Conservation (phyloP, 2,113 vertebrate genomes). For the Propithecus coquereli region DNA sequence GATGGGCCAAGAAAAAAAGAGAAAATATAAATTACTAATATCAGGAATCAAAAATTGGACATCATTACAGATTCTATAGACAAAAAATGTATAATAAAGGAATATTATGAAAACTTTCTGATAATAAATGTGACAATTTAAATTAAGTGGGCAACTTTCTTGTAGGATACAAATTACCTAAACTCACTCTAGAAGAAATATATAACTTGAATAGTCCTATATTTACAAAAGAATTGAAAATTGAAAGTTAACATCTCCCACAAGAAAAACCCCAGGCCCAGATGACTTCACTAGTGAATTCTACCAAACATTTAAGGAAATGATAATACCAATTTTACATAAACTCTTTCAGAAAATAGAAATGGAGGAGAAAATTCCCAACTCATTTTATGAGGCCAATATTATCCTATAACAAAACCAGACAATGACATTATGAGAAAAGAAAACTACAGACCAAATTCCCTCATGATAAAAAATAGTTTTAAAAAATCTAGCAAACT, state of each 20-base stretch:
- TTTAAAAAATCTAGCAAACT: neutral
- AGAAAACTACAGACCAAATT: neutral
- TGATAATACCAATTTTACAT: neutral
- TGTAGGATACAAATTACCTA: neutral
- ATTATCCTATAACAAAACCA: neutral
- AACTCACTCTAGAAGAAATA: neutral
- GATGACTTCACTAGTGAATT: neutral
- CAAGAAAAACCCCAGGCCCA: neutral
- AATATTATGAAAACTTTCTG: neutral
- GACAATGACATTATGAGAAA: neutral
- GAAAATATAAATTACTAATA: neutral
- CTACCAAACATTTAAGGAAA: neutral
- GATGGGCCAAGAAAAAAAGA: neutral
- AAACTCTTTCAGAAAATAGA: neutral
- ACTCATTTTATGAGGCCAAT: neutral
- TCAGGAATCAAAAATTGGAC: neutral
- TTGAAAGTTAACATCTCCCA: neutral
- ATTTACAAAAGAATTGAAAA: neutral
- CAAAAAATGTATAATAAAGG: neutral
- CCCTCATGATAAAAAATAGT: neutral
- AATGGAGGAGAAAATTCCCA: neutral
- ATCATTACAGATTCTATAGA: neutral
- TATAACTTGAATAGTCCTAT: neutral
- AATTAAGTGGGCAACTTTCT: neutral
- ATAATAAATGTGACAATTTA: neutral